Conservation (phyloP, 2,888 invertebrate genomes). For the Cetonia aurata region DNA sequence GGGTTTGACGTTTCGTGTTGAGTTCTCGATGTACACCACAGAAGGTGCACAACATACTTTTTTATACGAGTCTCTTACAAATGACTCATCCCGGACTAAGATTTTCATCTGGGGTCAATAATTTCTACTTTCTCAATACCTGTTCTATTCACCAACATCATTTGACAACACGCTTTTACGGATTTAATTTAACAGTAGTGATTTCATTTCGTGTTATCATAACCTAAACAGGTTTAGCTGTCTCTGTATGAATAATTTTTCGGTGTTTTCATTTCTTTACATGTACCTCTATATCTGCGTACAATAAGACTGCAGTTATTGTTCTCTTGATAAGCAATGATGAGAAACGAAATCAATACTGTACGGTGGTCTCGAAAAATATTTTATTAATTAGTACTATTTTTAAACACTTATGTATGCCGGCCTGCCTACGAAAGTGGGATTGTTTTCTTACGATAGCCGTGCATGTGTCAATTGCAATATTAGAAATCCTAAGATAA, state of each 20-base stretch:
- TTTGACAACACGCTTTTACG: slow-evolving; percentile 9
- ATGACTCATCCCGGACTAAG: slow-evolving; percentile 59
- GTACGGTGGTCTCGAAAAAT: neutral
- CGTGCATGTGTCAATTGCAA: too few species aligned
- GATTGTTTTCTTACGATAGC: too few species aligned
- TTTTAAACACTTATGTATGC: neutral
- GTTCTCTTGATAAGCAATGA: neutral
- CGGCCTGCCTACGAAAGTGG: too few species aligned
- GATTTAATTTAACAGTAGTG: slow-evolving; percentile 33
- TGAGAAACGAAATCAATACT: too few species aligned
- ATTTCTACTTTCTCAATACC: slow-evolving; percentile 56
- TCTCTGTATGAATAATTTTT: slow-evolving; percentile 11
- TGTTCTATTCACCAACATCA: slow-evolving; percentile 42
- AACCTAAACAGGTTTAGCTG: slow-evolving; percentile 41
- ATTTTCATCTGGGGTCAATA: slow-evolving; percentile 61
- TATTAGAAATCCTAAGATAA: too few species aligned
- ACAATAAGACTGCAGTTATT: neutral
- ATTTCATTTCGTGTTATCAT: slow-evolving; percentile 37
- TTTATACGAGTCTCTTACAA: slow-evolving; percentile 55
- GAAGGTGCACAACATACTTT: slow-evolving; percentile 46
- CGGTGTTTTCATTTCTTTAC: neutral
- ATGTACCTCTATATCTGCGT: neutral
- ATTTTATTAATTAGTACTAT: slow-evolving; percentile 6
- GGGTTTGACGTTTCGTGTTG: slow-evolving; percentile 25
- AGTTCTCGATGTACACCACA: slow-evolving; percentile 3